Evolutionary conservation across 2,113 vertebrate species (phyloP), one percentile per base, ranked within the genome.

Genomic region (Tor tambroides): DNA sequence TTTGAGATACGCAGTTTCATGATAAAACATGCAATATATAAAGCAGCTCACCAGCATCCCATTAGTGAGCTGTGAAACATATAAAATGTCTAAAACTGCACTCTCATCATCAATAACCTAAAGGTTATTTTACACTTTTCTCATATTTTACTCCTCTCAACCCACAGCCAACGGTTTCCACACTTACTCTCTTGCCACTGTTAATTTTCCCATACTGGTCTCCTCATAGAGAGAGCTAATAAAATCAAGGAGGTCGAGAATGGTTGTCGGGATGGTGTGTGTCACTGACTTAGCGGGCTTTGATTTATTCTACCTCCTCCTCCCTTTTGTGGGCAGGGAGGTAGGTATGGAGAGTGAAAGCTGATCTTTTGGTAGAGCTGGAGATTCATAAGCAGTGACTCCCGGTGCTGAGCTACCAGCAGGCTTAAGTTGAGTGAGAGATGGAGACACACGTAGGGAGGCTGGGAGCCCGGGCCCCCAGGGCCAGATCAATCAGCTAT

Each of bases 391-490:
- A 90, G 80, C 77, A 74, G 83, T 28, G 67, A 28, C 71, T 76
- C 79, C 30, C 35, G 30, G 78, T 26, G 63, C 46, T 78, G 67
- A 54, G 46, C 11, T 65, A 88, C 82, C 79, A 88, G 77, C 84
- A 87, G 85, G 82, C 32, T 85, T 90, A 92, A 91, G 90, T 80
- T 88, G 81, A 89, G 76, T 67, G 87, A 88, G 78, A 75, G 81
- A 87, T 86, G 79, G 87, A 85, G 84, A 85, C 14, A 78, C 86
- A 89, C 38, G 85, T 69, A 72, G 63, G 76, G 75, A 76, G 38
- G 72, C 77, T 80, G 59, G 74, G 72, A 77, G 88, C 71, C 51
- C 3, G 74, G 85, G 82, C 43, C 80, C 67, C 83, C 67, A 69
- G 87, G 86, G 28, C 85, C 61, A 43, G 77, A 91, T 91, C 87